These are phyloP conservation scores for Agrilus mali DNA, from an alignment of 2,888 invertebrate genomes.

Conservation along the genomic window DNA sequence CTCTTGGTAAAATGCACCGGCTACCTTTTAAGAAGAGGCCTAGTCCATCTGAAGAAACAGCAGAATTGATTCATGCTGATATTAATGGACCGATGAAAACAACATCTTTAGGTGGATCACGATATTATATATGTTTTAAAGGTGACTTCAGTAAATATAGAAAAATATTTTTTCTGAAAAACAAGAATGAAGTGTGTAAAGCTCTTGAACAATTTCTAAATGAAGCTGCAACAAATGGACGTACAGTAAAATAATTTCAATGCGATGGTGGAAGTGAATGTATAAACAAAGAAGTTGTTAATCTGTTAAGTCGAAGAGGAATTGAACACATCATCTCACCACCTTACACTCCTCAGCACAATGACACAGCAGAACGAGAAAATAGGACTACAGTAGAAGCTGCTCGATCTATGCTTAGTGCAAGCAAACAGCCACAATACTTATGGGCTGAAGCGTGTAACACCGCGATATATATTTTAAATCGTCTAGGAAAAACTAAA, in stretches of 20 bases:
- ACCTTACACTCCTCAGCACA: slow-evolving; percentile 13
- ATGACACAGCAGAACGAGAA: slow-evolving; percentile 7
- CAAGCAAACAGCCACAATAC: slow-evolving; percentile 2
- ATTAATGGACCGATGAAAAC: slow-evolving; percentile 13
- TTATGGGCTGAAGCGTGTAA: slow-evolving; percentile 13
- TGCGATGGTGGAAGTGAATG: slow-evolving; percentile 7
- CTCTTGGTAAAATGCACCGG: slow-evolving; percentile 10
- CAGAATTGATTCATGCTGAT: slow-evolving; percentile 13
- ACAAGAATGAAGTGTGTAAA: slow-evolving; percentile 11
- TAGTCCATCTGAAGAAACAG: background rate
- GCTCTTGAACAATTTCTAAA: slow-evolving; percentile 10
- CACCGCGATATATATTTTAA: slow-evolving; percentile 12
- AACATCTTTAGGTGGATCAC: slow-evolving; percentile 7
- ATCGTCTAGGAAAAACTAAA: slow-evolving; percentile 8
- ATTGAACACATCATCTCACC: slow-evolving; percentile 6
- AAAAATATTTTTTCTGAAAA: slow-evolving; percentile 8
- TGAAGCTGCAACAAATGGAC: slow-evolving; percentile 9
- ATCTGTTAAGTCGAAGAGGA: slow-evolving; percentile 5
- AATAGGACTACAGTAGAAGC: slow-evolving; percentile 9
- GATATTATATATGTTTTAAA: slow-evolving; percentile 14
- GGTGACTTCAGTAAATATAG: slow-evolving; percentile 12
- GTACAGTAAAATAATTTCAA: slow-evolving; percentile 3
- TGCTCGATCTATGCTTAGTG: slow-evolving; percentile 3
- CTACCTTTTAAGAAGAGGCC: slow-evolving; percentile 5
- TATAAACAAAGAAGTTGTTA: slow-evolving; percentile 2